Conservation (phyloP, 30 jellyfish, hydroid and myxozoan genomes). For the Aurelia sp. region DNA sequence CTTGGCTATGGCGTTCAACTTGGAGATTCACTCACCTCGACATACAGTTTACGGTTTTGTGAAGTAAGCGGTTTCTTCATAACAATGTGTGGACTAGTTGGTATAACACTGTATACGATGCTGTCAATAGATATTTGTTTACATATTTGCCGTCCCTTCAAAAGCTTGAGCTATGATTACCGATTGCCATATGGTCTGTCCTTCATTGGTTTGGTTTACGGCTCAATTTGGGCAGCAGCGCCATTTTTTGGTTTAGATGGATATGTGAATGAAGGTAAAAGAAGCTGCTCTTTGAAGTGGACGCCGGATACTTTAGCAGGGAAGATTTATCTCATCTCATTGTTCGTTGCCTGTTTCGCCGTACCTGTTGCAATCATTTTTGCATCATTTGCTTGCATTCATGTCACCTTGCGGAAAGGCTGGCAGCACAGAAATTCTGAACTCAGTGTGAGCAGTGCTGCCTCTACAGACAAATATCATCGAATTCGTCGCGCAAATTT, state of each 20-base stretch:
- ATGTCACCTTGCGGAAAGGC: background rate
- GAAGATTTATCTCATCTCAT: conserved; percentile 6
- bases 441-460: background rate
- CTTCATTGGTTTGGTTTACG: conserved; percentile 41
- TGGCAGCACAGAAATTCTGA: no score
- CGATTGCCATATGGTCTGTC: conserved; percentile 9
- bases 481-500: conserved; percentile 7
- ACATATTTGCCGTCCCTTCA: conserved; percentile 54
- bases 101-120: conserved; percentile 4
- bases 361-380: conserved; percentile 30
- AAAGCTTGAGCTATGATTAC: conserved; percentile 7
- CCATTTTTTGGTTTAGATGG: conserved; percentile 49
- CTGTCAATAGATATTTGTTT: conserved; percentile 38
- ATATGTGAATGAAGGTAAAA: background rate
- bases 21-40: background rate
- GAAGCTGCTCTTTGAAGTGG: conserved; percentile 46
- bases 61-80: conserved; percentile 31
- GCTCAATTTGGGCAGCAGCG: conserved; percentile 44
- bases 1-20: conserved; percentile 39
- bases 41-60: background rate
- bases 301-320: conserved; percentile 16
- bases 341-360: conserved; percentile 36
- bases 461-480: background rate
- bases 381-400: conserved; percentile 47
- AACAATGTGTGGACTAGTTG: conserved; percentile 51